phyloP scores from a whole-genome alignment of 2,888 invertebrate species.

The Lasioglossum morio region DNA sequence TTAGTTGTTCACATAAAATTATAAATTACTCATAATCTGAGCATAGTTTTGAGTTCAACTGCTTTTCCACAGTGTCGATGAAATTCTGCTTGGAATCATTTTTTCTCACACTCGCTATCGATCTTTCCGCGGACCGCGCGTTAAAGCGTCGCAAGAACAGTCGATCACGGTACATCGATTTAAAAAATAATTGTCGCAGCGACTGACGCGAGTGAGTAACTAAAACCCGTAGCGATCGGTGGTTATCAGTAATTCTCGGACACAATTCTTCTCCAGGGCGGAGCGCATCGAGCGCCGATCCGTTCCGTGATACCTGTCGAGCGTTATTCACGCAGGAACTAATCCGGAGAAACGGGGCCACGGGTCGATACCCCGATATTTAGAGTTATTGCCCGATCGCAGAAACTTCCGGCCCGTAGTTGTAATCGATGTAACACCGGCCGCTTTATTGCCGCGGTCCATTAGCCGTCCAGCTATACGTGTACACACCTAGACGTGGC shows the following conservation, averaged over 20 bases:
- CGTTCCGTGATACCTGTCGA: slow-evolving; percentile 26
- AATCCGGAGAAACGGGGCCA: slow-evolving; percentile 75
- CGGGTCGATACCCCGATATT: slow-evolving; percentile 78
- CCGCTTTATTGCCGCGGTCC: slow-evolving; percentile 76
- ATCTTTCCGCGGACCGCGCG: background rate
- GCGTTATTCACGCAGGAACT: slow-evolving; percentile 69
- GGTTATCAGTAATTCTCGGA: slow-evolving; percentile 15
- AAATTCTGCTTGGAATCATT: background rate
- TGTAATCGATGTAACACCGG: slow-evolving; percentile 77
- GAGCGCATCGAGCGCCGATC: background rate
- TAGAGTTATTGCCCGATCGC: slow-evolving; percentile 78
- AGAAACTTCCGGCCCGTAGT: slow-evolving; percentile 71
- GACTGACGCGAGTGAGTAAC: background rate
- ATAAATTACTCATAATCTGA: background rate
- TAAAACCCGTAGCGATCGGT: background rate
- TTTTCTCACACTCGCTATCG: background rate
- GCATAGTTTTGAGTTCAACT: background rate
- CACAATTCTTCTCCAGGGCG: background rate
- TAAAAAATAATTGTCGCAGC: background rate
- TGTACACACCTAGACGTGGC: slow-evolving; percentile 50
- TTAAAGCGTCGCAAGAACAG: background rate
- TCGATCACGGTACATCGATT: background rate
- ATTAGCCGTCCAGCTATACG: slow-evolving; percentile 66
- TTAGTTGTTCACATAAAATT: background rate
- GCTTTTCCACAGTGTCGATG: background rate